Base-by-base conservation (phyloP, 2,113 vertebrate species). In the Apodemus speciosus region DNA sequence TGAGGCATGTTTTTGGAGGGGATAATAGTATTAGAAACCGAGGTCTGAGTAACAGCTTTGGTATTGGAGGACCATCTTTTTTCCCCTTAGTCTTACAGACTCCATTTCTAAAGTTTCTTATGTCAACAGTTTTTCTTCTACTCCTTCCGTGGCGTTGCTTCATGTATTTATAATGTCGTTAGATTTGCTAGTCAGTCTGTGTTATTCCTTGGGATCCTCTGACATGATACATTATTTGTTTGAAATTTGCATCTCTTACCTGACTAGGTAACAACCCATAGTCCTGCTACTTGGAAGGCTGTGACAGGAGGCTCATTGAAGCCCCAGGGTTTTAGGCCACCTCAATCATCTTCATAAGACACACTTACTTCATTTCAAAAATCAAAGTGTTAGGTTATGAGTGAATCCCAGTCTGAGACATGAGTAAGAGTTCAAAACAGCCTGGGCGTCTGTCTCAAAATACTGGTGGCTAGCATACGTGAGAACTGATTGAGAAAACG, bases 401-500 rank as follows among this genome's bases (percentile, higher is more conserved):
- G 46, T 86, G 35, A 86, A n/a, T 27, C 32, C 6, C 32, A 16
- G 11, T 23, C 46, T 71, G 35, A 71, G 46, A 3, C 64, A 85
- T 13, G 43, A 85, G 20, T 68, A 32, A 21, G 43, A 68, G 43
- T 85, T 85, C 81, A 83, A 18, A 38, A 81, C 23, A 84, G 30
- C 60, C 81, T 66, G 60, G 43, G 32, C 20, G 68, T 68, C 83
- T 49, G 30, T 68, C 40, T 51, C 32, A 66, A 84, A 84, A 62
- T 32, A 15, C 56, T 38, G 46, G 51, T 93, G 43, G 58, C 53
- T 85, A 93, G 53, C 32, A 66, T 32, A 88, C 80, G 93, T 18
- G n/a, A 66, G 95, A 88, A 89, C 38, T 68, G 88, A 77, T 87
- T 81, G 60, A 89, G 75, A 71, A 87, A n/a, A 60, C 94, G 35